These are phyloP conservation scores for Porphyrio hochstetteri DNA, from an alignment of 2,113 vertebrate genomes.

Conservation along the genomic window DNA sequence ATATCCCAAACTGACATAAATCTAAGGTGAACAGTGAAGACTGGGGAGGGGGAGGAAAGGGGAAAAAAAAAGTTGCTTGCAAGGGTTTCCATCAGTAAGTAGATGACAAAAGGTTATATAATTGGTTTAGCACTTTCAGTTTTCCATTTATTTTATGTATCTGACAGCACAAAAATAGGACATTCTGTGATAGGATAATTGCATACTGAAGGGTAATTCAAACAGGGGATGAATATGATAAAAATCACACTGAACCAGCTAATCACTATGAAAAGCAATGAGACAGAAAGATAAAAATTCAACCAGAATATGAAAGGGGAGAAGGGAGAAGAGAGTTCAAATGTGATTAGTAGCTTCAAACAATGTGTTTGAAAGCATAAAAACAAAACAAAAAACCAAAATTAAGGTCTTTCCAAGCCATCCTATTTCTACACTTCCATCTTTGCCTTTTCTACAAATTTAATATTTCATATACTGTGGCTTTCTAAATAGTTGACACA, in stretches of 20 bases:
- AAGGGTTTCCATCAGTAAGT: slow-evolving; percentile 59
- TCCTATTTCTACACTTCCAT: background rate
- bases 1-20: slow-evolving; percentile 19
- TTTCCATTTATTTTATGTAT: slow-evolving; percentile 76
- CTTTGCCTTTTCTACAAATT: background rate
- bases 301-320: slow-evolving; percentile 31
- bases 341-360: slow-evolving; percentile 44
- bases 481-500: background rate
- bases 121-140: slow-evolving; percentile 68
- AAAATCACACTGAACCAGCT: slow-evolving; percentile 74
- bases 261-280: slow-evolving; percentile 69
- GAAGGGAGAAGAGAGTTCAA: slow-evolving; percentile 40
- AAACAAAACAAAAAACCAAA: background rate
- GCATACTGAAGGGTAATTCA: slow-evolving; percentile 75
- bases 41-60: no score
- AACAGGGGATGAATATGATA: slow-evolving; percentile 69
- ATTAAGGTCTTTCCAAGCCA: background rate
- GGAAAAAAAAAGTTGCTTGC: background rate
- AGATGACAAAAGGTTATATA: slow-evolving; percentile 72
- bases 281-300: slow-evolving; percentile 69
- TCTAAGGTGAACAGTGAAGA: slow-evolving; percentile 57
- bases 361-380: background rate
- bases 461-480: background rate
- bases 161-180: slow-evolving; percentile 75
- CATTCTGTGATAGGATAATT: slow-evolving; percentile 79